Conservation (phyloP, 2,888 invertebrate genomes). For the Xestoiulus laeticollis region DNA sequence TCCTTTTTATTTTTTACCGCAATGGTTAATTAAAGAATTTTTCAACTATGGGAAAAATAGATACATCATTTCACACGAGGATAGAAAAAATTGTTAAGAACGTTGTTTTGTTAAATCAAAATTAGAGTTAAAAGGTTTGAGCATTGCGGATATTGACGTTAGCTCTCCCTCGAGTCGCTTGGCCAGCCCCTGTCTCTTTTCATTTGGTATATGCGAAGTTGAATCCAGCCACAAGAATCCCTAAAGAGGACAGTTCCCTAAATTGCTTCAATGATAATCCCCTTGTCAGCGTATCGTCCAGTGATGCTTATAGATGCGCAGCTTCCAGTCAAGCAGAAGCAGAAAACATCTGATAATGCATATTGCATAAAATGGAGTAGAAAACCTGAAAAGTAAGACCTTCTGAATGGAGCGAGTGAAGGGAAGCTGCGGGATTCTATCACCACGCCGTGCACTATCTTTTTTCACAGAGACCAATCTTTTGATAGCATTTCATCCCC, state of each 20-base stretch:
- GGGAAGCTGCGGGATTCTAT: constrained; percentile 17
- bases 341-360: constrained; percentile 39
- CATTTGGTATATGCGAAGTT: background rate
- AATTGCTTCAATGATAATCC: constrained; percentile 39
- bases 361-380: constrained; percentile 36
- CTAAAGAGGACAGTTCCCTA: background rate
- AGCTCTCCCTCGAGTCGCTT: background rate
- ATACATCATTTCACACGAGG: no score
- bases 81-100: no score
- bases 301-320: constrained; percentile 6
- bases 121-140: no score
- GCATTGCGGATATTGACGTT: no score
- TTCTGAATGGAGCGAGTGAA: background rate
- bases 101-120: no score
- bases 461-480: background rate
- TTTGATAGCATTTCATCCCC: constrained; percentile 35
- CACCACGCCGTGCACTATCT: constrained; percentile 27
- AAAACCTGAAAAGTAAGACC: background rate
- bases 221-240: background rate
- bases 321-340: background rate
- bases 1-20: no score
- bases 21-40: no score
- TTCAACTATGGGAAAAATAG: no score
- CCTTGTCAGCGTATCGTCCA: background rate
- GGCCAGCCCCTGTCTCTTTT: background rate